phyloP scores from a whole-genome alignment of 1,140 invertebrate genomes.

The Kradibia gibbosae region DNA sequence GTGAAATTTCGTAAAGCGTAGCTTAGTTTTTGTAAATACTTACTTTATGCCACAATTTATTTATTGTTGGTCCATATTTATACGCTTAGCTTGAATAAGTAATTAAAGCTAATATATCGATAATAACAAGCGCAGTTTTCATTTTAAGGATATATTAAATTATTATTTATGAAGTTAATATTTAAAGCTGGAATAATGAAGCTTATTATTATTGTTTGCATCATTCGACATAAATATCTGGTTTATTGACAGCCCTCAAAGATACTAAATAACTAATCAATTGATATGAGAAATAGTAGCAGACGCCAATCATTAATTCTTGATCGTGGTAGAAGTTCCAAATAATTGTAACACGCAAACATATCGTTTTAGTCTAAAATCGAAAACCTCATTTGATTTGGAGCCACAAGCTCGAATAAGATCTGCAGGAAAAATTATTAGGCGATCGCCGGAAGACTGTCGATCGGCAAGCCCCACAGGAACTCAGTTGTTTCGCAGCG shows the following conservation, averaged over 20 bases:
- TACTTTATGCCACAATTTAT: neutral
- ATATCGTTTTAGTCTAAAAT: too few species aligned
- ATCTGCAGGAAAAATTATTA: conserved; percentile 69
- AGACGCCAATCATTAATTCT: too few species aligned
- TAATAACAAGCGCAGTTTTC: neutral
- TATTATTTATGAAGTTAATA: neutral
- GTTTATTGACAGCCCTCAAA: too few species aligned
- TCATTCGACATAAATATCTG: too few species aligned
- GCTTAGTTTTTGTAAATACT: neutral
- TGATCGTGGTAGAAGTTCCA: too few species aligned
- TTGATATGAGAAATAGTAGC: too few species aligned
- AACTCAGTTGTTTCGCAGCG: conserved; percentile 72
- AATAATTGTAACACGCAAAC: too few species aligned
- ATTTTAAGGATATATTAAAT: neutral
- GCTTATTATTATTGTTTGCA: too few species aligned
- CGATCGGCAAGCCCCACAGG: conserved; percentile 70
- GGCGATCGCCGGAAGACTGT: conserved; percentile 71
- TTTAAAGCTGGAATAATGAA: too few species aligned
- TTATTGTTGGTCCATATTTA: neutral
- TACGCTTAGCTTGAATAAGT: neutral
- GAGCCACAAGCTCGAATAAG: conserved; percentile 59
- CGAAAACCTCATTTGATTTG: neutral
- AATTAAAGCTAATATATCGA: neutral
- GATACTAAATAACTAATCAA: too few species aligned
- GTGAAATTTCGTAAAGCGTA: neutral